Percentiles rank a stretch among this genome's conserved stretches.
phyloP scores from a whole-genome alignment of 2,888 invertebrate species.

The Pristionchus entomophagus region DNA sequence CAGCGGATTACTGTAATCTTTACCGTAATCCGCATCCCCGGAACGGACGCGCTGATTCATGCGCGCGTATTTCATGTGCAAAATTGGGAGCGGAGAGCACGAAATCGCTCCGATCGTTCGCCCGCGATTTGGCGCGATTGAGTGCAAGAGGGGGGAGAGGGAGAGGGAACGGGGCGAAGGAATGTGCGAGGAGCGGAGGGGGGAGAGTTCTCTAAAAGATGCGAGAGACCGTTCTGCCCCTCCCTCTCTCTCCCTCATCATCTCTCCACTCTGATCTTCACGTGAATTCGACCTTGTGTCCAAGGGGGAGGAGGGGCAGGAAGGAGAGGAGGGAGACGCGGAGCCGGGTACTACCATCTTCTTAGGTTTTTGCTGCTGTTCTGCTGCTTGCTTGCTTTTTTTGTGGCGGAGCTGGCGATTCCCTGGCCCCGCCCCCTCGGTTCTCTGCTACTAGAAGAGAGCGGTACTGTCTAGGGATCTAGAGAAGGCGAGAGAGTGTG shows the following conservation, averaged over 20 bases:
- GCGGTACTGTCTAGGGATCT: background rate
- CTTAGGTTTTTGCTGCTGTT: background rate
- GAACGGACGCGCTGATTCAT: background rate
- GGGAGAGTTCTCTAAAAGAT: slow-evolving; percentile 23
- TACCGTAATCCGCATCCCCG: background rate
- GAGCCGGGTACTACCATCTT: slow-evolving; percentile 34
- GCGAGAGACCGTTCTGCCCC: background rate
- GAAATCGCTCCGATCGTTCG: background rate
- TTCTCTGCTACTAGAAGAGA: background rate
- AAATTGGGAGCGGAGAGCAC: no score
- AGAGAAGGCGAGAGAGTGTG: background rate
- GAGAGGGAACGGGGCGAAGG: background rate
- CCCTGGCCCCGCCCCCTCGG: background rate
- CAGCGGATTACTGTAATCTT: background rate
- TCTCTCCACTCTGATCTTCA: background rate
- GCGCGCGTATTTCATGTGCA: background rate
- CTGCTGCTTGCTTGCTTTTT: background rate
- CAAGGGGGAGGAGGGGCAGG: background rate
- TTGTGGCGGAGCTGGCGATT: background rate
- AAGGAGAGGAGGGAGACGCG: background rate
- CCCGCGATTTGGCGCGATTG: slow-evolving; percentile 18
- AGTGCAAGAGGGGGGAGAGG: background rate
- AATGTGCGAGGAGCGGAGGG: background rate
- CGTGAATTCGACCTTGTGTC: slow-evolving; percentile 38
- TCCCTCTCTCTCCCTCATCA: slow-evolving; percentile 8